Evolutionary conservation across 2,797 vertebrate genomes (phyloP).

Genomic region (Nyctalus aviator): DNA sequence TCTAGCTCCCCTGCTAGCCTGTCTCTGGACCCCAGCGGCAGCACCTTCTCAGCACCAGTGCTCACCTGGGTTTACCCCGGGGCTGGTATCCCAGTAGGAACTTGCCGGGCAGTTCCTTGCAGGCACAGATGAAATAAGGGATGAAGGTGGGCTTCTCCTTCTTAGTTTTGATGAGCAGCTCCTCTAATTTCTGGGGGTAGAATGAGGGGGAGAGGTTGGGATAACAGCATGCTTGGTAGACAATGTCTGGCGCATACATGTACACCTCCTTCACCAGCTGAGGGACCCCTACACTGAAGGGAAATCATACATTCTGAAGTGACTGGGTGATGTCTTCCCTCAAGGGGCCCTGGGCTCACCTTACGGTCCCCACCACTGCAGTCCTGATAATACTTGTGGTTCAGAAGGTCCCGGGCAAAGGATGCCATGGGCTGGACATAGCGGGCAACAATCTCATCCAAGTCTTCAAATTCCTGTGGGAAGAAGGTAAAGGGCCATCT

Average conservation of each 20-base stretch:
- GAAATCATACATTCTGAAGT: conserved; percentile 31
- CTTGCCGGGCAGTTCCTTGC: conserved; percentile 98
- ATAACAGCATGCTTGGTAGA: conserved; percentile 60
- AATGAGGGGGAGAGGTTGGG: conserved; percentile 74
- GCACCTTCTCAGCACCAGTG: conserved; percentile 60
- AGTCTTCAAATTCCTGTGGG: conserved; percentile 97
- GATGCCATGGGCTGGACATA: conserved; percentile 99
- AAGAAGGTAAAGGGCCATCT: conserved; percentile 64
- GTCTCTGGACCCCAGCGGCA: conserved; percentile 33
- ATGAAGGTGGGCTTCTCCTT: conserved; percentile 99
- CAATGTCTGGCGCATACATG: conserved; percentile 20
- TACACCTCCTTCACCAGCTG: conserved; percentile 38
- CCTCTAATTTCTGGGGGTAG: conserved; percentile 96
- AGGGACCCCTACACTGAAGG: conserved; percentile 55
- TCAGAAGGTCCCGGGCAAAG: conserved; percentile 96
- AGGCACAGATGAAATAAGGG: conserved; percentile 97
- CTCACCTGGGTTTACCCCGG: conserved; percentile 98
- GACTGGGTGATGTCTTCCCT: neutral
- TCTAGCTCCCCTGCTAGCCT: neutral
- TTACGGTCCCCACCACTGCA: conserved; percentile 95
- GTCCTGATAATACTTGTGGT: conserved; percentile 98
- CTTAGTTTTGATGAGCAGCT: conserved; percentile 95
- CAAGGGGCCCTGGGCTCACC: conserved; percentile 85
- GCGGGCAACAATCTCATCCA: conserved; percentile 99
- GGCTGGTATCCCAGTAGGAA: conserved; percentile 99